Evolutionary conservation across 2,888 invertebrate genomes (phyloP), one percentile per base, ranked within the genome.

Genomic region (Spilarctia lutea): DNA sequence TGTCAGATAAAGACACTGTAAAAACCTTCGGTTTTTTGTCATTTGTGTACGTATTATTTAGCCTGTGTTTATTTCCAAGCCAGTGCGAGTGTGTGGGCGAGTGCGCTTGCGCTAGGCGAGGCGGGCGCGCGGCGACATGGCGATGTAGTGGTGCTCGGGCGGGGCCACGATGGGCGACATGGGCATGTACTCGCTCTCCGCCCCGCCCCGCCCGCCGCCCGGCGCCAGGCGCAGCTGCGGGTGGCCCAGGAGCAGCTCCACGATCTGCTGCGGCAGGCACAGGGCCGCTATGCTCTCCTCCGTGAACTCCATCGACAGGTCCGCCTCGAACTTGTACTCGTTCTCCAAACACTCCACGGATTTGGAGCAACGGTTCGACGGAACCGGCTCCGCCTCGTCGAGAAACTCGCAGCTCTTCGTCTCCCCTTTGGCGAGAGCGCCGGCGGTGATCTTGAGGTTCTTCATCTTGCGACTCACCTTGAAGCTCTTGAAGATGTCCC

Each of bases 371-470:
- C 96, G 91, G 74, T 88, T 89, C 0, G 90, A 45, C 0, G 89
- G 75, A 0, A 91, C 91, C 65, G 90, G 93, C 48, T 90, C 91
- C 0, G 92, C 88, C 35, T 91, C 93, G 85, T 95, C 96, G 0
- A 96, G 83, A 71, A 92, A 95, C 81, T 96, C 96, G 83, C 96
- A 96, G 88, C 96, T 96, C 72, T 95, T 95, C 0, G 94, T 92
- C 79, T 94, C 94, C 7, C 92, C 93, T 69, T 94, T 94, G 42
- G 86, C 76, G 2, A 94, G 88, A 13, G 82, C 85, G 4, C 89
- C 87, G 35, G 86, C 56, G 0, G 91, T 86, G 63, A 93, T 92
- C 75, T 95, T 95, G 0, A 93, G 81, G 72, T 91, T 92, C 74
- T 94, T 94, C 92, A 93, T 93, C 78, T 94, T 95, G 72, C 93